Evolutionary conservation across 2,888 invertebrate species (phyloP).

Genomic region (Agrilus biguttatus): DNA sequence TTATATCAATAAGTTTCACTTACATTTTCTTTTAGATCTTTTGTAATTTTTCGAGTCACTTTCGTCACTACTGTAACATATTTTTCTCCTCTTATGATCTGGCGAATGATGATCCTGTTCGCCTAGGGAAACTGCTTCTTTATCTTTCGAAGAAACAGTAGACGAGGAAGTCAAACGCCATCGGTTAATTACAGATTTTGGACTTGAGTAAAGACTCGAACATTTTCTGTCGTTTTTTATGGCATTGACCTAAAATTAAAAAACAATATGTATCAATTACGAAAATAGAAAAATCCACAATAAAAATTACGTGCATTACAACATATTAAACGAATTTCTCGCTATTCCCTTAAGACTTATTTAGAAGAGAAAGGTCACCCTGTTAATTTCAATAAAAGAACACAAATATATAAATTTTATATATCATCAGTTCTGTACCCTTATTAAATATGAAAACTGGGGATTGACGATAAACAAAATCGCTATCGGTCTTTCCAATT

Average conservation of each 20-base stretch:
- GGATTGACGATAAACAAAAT: no score
- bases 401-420: no score
- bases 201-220: conserved; percentile 28
- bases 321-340: no score
- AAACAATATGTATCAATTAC: background rate
- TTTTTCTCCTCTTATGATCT: conserved; percentile 4
- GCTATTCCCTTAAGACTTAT: no score
- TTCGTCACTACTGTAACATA: conserved; percentile 8
- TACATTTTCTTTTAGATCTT: conserved; percentile 5
- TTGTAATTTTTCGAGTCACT: conserved; percentile 5
- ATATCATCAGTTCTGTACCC: no score
- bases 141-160: conserved; percentile 31
- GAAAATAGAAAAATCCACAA: no score
- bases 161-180: conserved; percentile 31
- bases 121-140: conserved; percentile 7
- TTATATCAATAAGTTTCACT: background rate
- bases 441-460: no score
- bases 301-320: no score
- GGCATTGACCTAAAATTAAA: conserved; percentile 6
- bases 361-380: no score
- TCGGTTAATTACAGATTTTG: conserved; percentile 25
- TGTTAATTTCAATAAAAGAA: no score
- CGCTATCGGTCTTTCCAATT: no score
- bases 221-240: conserved; percentile 11
- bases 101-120: conserved; percentile 3